Evolutionary conservation across 2,113 vertebrate species (phyloP), one percentile per base, ranked within the genome.

Genomic region (Heteronetta atricapilla): DNA sequence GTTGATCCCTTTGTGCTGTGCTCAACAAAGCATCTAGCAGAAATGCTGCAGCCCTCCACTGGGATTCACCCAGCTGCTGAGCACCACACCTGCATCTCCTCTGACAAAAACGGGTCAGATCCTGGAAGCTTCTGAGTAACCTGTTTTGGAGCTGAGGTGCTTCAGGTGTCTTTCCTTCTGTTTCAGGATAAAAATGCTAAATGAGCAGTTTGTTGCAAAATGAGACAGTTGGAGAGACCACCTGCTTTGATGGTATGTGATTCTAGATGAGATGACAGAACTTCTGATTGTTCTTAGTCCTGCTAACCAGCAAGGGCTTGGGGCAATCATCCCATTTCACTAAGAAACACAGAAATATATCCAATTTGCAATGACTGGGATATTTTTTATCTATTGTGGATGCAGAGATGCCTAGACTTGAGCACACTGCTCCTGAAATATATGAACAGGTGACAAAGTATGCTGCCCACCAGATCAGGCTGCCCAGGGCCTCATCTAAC

Each of bases 221-320:
- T 21, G 26, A 50, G 34, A 63, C 25, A 25, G 11, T 29, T 63
- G 58, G 56, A 50, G 56, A 67, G 17, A 52, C 53, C 12, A 6
- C 8, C 10, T 23, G 40, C 60, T 78, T 46, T 63, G 52, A 81
- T 81, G 50, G 31, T 33, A 55, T 18, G 5, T 0, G 1, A 55
- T 13, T 84, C 7, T 23, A 23, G 48, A 50, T 50, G 6, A n/a
- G 26, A 29, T 0, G 0, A 5, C 28, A 88, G 50, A 0, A 4
- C 22, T 50, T 13, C 5, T 26, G 31, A 26, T 9, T 53, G 21
- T 26, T 84, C 20, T 48, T 48, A 52, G 52, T 28, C 53, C 40
- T 75, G 42, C 48, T 67, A 48, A 50, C 23, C 22, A 86, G 40
- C 44, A 59, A 87, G 31, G 63, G 53, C n/a, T 60, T 42, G n/a